Evolutionary conservation across 2,888 invertebrate species (phyloP), one percentile per base, ranked within the genome.

Genomic region (Ennomos fuscantarius): DNA sequence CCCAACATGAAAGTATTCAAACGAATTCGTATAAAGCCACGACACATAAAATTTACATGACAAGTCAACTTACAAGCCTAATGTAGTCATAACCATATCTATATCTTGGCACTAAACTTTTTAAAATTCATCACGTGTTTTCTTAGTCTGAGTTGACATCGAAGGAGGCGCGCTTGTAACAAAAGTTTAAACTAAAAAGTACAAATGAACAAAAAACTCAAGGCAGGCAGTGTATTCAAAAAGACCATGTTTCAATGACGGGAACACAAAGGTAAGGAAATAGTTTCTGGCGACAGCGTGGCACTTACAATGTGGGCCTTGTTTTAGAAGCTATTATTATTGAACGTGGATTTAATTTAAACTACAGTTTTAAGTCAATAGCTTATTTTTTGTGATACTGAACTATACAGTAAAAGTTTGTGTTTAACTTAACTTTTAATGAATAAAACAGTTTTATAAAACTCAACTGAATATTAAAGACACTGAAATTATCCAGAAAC

Each of bases 91-190:
- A 83, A 79, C 79, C 78, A 78, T 84, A 84, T 76, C 78, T 80
- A 77, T 75, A 81, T 72, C 81, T 82, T 76, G 72, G 73, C 70
- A 79, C 77, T 76, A 75, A 81, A 80, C 82, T 81, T 84, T 84
- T 91, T 89, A 84, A 88, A 89, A 91, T 90, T 89, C 89, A 88
- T 86, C 87, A 85, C 87, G 68, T 84, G 86, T 84, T 70, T 68
- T 69, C 66, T 72, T 79, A 81, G 74, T 70, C 76, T 64, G 70
- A 72, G 68, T 78, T 77, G 66, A 77, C 82, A 76, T 79, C 76
- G 78, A 82, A 74, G 76, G 82, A 86, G 81, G 83, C 82, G 80
- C 75, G 82, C 81, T 86, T 86, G 74, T 66, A 76, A 86, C 79
- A 84, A 87, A 85, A 86, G 84, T 56, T 69, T 57, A 78, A 78